phyloP scores from a whole-genome alignment of 2,888 invertebrate genomes.

The Trachelus troglodyta region DNA sequence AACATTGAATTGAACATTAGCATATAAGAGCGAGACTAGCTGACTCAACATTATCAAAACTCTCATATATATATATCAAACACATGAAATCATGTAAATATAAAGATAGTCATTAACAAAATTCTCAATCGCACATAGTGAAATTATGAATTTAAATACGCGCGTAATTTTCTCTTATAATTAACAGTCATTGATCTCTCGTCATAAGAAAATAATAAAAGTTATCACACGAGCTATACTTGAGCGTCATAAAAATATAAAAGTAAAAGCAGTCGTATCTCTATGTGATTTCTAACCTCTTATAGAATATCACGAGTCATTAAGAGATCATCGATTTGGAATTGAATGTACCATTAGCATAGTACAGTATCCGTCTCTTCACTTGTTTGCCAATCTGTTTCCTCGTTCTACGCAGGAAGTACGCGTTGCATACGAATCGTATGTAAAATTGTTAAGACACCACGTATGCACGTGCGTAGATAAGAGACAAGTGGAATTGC shows the following conservation, averaged over 20 bases:
- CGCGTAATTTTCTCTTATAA: background rate
- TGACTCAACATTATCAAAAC: background rate
- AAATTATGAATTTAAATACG: background rate
- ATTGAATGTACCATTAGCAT: conserved; percentile 35
- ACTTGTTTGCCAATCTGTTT: background rate
- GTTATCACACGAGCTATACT: background rate
- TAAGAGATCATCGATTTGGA: conserved; percentile 24
- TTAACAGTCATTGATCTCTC: background rate
- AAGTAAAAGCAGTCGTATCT: background rate
- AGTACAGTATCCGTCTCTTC: conserved; percentile 23
- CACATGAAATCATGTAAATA: background rate
- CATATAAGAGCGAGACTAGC: conserved; percentile 27
- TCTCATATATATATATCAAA: background rate
- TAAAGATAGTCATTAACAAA: background rate
- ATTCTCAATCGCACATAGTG: background rate
- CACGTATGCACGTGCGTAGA: conserved; percentile 24
- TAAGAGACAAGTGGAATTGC: conserved; percentile 31
- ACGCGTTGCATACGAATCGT: background rate
- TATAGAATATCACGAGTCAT: background rate
- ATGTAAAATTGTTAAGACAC: background rate
- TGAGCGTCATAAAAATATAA: background rate
- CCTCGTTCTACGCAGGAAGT: background rate
- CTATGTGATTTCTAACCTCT: background rate
- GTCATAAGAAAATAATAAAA: background rate
- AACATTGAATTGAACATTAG: conserved; percentile 35